These are phyloP conservation scores for Globia sparganii DNA, from an alignment of 2,888 invertebrate species.

Conservation along the genomic window DNA sequence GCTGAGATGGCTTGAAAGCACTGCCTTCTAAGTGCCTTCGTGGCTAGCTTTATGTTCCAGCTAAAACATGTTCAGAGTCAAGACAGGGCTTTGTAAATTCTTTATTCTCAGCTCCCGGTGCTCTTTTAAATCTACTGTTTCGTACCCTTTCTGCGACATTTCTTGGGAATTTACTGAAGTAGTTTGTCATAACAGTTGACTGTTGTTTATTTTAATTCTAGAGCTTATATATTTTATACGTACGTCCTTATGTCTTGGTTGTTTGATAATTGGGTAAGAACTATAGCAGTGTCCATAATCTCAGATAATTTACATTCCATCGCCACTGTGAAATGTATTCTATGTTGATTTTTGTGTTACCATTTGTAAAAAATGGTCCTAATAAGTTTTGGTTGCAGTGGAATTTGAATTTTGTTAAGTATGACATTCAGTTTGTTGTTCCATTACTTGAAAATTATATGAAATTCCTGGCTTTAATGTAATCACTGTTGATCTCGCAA, in stretches of 20 bases:
- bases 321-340: too few relatives aligned
- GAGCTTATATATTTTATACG: background rate
- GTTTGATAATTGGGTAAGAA: background rate
- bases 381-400: too few relatives aligned
- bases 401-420: too few relatives aligned
- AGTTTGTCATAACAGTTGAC: background rate
- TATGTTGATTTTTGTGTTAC: too few relatives aligned
- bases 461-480: too few relatives aligned
- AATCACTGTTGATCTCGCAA: background rate
- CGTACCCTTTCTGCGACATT: background rate
- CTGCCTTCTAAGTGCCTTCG: background rate
- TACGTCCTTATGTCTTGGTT: background rate
- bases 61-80: slow-evolving; percentile 5
- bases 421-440: too few relatives aligned
- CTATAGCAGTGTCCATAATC: too few relatives aligned
- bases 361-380: too few relatives aligned
- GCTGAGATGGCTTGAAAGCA: background rate
- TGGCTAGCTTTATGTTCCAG: background rate
- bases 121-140: background rate
- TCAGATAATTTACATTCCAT: too few relatives aligned
- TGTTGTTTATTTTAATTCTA: background rate
- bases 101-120: background rate
- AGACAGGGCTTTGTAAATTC: slow-evolving; percentile 1
- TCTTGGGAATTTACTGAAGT: background rate
- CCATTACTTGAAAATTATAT: too few relatives aligned